Evolutionary conservation across 2,888 invertebrate species (phyloP).

Genomic region (Iselma pallidipennis): DNA sequence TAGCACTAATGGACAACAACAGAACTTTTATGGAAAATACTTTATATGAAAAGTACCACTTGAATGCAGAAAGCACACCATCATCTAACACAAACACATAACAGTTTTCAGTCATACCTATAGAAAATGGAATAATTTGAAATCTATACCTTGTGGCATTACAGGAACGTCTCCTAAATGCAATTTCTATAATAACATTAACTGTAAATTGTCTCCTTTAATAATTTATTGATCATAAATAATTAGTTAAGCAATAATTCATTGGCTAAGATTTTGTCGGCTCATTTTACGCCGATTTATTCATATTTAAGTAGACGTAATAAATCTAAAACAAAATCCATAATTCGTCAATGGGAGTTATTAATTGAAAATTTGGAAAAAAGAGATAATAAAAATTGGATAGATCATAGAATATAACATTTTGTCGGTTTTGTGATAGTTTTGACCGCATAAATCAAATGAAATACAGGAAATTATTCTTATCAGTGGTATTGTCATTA

Average conservation of each 20-base stretch:
- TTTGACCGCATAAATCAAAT: no score
- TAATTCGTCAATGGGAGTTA: no score
- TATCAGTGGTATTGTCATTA: not conserved
- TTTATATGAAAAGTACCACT: constrained; percentile 19
- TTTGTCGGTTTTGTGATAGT: no score
- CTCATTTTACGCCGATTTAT: constrained; percentile 19
- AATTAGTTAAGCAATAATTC: constrained; percentile 16
- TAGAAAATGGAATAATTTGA: not conserved
- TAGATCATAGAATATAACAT: no score
- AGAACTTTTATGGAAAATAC: constrained; percentile 23
- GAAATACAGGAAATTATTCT: not conserved
- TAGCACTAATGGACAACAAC: constrained; percentile 20
- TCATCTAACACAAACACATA: no score
- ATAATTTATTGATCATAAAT: constrained; percentile 19
- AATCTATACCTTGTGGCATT: not conserved
- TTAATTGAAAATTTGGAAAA: no score
- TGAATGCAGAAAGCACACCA: no score
- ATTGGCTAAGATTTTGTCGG: constrained; percentile 11
- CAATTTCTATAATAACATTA: constrained; percentile 15
- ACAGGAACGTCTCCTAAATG: not conserved
- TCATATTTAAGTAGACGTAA: constrained; percentile 19
- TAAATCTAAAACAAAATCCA: constrained; percentile 4
- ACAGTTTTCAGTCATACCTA: not conserved
- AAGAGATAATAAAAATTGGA: no score
- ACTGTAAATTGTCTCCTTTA: constrained; percentile 14